These are phyloP conservation scores for Cephonodes hylas DNA, from an alignment of 2,888 invertebrate species.

Conservation along the genomic window DNA sequence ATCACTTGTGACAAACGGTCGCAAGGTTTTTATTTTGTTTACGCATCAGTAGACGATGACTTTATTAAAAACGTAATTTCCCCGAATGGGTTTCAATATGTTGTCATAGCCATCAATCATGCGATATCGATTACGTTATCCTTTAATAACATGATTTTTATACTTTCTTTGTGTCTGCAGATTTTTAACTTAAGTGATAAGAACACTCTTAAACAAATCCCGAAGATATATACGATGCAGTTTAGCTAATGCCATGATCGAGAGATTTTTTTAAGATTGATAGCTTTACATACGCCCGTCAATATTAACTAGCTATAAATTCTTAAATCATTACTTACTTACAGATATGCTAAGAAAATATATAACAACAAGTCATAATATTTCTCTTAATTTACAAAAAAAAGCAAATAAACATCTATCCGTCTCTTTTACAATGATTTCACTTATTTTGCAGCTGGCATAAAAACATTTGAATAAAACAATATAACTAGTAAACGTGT, in stretches of 20 bases:
- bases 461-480: not conserved
- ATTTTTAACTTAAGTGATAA: no score
- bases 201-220: no score
- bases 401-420: not conserved
- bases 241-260: no score
- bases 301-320: no score
- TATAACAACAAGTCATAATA: no score
- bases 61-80: not conserved
- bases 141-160: not conserved
- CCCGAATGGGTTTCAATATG: not conserved
- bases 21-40: not conserved
- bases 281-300: no score
- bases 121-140: not conserved
- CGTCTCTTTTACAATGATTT: not conserved
- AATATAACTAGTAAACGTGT: not conserved
- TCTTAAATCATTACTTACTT: no score
- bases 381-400: no score
- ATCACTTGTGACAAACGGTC: conserved; percentile 9
- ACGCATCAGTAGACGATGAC: not conserved
- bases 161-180: not conserved
- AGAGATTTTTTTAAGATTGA: no score
- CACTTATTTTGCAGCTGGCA: not conserved
- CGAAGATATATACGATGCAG: no score
- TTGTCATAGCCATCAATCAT: not conserved
- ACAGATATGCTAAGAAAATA: no score